These are phyloP conservation scores for Apodemus agrarius DNA, from an alignment of 2,797 vertebrate species.

Conservation along the genomic window DNA sequence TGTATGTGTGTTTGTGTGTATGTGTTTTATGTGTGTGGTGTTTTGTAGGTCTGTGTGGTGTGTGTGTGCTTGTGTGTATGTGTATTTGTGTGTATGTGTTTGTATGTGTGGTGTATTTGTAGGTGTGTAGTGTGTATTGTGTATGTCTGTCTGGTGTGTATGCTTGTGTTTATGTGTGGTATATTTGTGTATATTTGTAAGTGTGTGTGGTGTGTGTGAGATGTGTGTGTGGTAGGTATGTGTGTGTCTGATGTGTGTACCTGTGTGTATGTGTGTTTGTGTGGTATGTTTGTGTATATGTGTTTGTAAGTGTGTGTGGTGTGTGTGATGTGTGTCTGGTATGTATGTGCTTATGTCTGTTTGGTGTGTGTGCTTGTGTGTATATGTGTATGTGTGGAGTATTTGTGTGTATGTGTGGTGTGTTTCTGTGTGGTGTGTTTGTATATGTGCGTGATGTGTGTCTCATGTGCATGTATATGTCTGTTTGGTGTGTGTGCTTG, in stretches of 20 bases:
- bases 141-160: neutral
- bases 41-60: no score
- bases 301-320: neutral
- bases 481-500: neutral
- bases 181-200: neutral
- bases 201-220: neutral
- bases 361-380: neutral
- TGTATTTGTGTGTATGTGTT: no score
- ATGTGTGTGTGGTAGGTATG: neutral
- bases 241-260: neutral
- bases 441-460: fast-evolving
- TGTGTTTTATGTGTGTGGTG: no score
- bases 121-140: neutral
- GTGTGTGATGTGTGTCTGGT: neutral
- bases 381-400: neutral
- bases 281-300: neutral
- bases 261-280: neutral
- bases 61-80: no score
- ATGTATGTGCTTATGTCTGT: neutral
- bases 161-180: neutral
- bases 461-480: neutral
- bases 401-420: neutral
- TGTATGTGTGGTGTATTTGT: neutral
- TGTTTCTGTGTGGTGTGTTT: no score
- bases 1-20: no score